These are phyloP conservation scores for Nesoenas mayeri DNA, from an alignment of 2,113 vertebrate genomes.

Conservation along the genomic window DNA sequence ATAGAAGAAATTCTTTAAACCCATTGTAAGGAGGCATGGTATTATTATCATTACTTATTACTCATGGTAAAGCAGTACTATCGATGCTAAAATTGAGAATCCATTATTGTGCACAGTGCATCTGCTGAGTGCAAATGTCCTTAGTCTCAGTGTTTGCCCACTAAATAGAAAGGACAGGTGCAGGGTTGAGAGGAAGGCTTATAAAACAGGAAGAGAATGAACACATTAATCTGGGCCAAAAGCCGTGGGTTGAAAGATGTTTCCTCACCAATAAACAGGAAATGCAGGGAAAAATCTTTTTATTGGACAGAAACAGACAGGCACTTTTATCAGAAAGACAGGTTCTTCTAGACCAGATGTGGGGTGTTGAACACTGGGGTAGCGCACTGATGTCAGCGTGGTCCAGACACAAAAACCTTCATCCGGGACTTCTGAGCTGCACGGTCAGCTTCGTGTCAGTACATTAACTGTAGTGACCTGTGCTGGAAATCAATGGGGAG, in stretches of 20 bases:
- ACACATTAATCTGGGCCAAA: not conserved
- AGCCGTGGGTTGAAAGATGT: not conserved
- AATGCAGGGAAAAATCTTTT: not conserved
- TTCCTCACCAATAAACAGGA: not conserved
- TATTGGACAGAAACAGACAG: not conserved
- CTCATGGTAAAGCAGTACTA: not conserved
- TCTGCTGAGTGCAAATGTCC: not conserved
- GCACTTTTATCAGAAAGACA: not conserved
- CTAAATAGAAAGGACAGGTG: not conserved
- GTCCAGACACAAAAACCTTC: not conserved
- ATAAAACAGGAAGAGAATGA: not conserved
- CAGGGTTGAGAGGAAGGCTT: not conserved
- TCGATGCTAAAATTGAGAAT: not conserved
- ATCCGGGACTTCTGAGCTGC: not conserved
- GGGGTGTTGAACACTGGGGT: not conserved
- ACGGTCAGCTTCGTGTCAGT: accelerated
- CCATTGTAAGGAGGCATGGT: not conserved
- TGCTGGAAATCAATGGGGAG: not conserved
- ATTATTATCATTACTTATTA: not conserved
- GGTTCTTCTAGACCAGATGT: not conserved
- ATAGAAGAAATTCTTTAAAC: not conserved
- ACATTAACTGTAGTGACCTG: not conserved
- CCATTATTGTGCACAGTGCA: not conserved
- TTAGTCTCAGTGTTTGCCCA: not conserved
- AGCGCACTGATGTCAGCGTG: not conserved